Base-by-base conservation (phyloP, 2,888 invertebrate genomes). In the Drosophila helvetica region DNA sequence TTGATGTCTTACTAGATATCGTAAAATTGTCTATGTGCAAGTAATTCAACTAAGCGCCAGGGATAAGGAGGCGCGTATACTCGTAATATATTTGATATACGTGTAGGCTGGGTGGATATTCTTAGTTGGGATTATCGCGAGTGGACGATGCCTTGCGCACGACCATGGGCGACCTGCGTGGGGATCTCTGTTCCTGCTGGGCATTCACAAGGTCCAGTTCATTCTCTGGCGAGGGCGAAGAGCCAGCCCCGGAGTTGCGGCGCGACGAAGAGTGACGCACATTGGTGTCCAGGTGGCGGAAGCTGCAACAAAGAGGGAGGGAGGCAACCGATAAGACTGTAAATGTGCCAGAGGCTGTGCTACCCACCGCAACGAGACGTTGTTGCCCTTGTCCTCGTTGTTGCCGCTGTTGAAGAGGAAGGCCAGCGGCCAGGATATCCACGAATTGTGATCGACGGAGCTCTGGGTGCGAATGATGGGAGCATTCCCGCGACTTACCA, bases 371-470 rank as follows among this genome's bases (percentile, higher is more conserved):
- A 97, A 93, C 7, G 96, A 96, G 65, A 97, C 94, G 91, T 97
- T 96, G 89, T 94, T 95, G 74, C 86, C 73, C 25, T 83, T 81
- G 3, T 81, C 88, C 63, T 95, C 94, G 61, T 95, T 95, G 80
- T 95, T 96, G 69, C 76, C 86, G 45, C 89, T 88, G 91, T 96
- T 96, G 92, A 97, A 96, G 86, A 98, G 94, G 91, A 97, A 96
- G 9, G 96, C 97, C 67, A 98, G 93, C 5, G 98, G 98, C 97
- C 97, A 97, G 91, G 97, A 97, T 88, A 98, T 97, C 97, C 97
- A 98, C 0, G 97, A 96, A 18, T 88, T 90, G 47, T 95, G 94
- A 89, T 95, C 95, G 33, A 85, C 87, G 18, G 89, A 86, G 43
- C 89, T 87, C 74, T 92, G 91, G 12, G 91, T 91, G 48, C 92